Percentiles rank a stretch among this genome's conserved stretches.
phyloP scores from a whole-genome alignment of 2,888 invertebrate species.

The Drosophila monieri region DNA sequence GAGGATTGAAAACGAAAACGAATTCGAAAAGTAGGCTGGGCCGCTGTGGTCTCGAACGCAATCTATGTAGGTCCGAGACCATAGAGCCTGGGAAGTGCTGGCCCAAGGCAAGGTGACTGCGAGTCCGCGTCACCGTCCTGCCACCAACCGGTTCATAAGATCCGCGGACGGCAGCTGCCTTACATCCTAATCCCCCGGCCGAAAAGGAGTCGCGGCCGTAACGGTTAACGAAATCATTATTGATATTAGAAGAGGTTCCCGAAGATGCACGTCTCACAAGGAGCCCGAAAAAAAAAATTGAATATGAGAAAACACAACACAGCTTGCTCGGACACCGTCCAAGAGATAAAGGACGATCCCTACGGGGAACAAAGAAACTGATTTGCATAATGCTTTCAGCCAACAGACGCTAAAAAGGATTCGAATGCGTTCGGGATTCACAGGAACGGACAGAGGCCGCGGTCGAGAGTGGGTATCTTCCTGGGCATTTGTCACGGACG shows the following conservation, averaged over 20 bases:
- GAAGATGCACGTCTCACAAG: slow-evolving; percentile 4
- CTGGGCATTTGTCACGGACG: slow-evolving; percentile 72
- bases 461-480: slow-evolving; percentile 17
- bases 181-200: slow-evolving; percentile 31
- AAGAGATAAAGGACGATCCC: slow-evolving; percentile 30
- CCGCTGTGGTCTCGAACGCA: slow-evolving; percentile 39
- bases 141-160: slow-evolving; percentile 50
- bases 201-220: slow-evolving; percentile 38
- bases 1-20: slow-evolving; percentile 13
- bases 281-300: neutral
- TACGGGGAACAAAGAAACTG: slow-evolving; percentile 53
- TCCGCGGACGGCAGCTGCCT: slow-evolving; percentile 42
- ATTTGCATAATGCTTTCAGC: slow-evolving; percentile 80
- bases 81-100: slow-evolving; percentile 68
- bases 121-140: slow-evolving; percentile 10
- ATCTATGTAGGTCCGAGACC: slow-evolving; percentile 15
- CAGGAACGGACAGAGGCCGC: slow-evolving; percentile 16
- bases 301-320: slow-evolving; percentile 37
- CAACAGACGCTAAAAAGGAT: slow-evolving; percentile 55
- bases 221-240: slow-evolving; percentile 60
- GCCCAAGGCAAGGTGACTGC: slow-evolving; percentile 50
- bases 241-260: slow-evolving; percentile 54
- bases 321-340: slow-evolving; percentile 74
- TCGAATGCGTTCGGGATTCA: slow-evolving; percentile 64
- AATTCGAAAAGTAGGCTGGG: slow-evolving; percentile 28